Conservation (phyloP, 2,888 invertebrate species). For the Acanthosoma haemorrhoidale region DNA sequence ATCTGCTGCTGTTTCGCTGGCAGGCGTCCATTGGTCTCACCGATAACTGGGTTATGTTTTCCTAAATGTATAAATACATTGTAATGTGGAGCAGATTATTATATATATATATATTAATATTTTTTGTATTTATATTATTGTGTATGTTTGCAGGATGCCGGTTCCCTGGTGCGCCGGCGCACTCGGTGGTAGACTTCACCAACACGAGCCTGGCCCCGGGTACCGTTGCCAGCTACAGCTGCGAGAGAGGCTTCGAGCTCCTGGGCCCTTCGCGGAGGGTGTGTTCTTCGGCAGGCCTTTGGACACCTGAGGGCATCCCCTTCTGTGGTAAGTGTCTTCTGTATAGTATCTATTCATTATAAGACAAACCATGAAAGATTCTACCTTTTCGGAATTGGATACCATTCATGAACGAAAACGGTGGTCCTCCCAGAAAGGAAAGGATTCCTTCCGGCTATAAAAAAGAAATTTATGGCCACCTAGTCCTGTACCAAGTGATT, state of each 20-base stretch:
- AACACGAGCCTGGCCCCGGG: slow-evolving; percentile 56
- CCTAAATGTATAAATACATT: neutral
- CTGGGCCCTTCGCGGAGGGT: slow-evolving; percentile 77
- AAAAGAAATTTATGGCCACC: too few species aligned
- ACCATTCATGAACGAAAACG: too few species aligned
- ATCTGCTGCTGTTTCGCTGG: too few species aligned
- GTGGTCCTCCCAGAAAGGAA: too few species aligned
- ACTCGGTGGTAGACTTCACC: slow-evolving; percentile 73
- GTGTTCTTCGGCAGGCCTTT: slow-evolving; percentile 66
- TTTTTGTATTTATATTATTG: neutral
- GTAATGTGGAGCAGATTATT: too few species aligned
- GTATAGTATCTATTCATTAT: too few species aligned
- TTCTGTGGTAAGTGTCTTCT: slow-evolving; percentile 78
- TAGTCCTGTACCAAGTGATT: too few species aligned
- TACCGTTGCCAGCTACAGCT: slow-evolving; percentile 74
- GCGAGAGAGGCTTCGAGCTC: slow-evolving; percentile 84
- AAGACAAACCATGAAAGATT: neutral
- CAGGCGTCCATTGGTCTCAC: too few species aligned
- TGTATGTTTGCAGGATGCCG: slow-evolving; percentile 55
- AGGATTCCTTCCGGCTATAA: too few species aligned
- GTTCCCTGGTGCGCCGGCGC: slow-evolving; percentile 88
- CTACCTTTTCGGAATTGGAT: too few species aligned
- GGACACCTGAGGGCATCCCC: slow-evolving; percentile 86
- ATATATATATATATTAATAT: too few species aligned
- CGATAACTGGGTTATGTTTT: too few species aligned